These are phyloP conservation scores for Eristalis arbustorum DNA, from an alignment of 2,888 invertebrate species.

Conservation along the genomic window DNA sequence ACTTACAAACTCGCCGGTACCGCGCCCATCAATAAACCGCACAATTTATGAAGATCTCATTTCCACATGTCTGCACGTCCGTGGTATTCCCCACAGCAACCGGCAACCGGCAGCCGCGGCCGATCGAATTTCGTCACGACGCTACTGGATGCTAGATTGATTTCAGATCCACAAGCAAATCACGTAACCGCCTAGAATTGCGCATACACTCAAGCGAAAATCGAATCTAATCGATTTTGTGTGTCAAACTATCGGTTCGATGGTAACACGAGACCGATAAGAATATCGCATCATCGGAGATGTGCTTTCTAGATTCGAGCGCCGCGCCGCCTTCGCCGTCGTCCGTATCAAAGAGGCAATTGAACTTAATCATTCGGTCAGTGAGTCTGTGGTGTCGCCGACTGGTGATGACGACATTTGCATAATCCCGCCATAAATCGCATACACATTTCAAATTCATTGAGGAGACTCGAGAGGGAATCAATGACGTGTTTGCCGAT, in stretches of 20 bases:
- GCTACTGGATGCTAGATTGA: not conserved
- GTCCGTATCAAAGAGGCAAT: conserved; percentile 15
- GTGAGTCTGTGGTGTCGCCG: conserved; percentile 30
- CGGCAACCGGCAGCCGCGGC: not conserved
- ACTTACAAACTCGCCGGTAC: not conserved
- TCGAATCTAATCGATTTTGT: conserved; percentile 20
- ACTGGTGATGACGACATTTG: conserved; percentile 53
- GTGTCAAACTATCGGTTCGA: conserved; percentile 8
- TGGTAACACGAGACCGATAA: not conserved
- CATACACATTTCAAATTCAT: conserved; percentile 32
- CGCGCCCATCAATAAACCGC: not conserved
- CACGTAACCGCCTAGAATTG: conserved; percentile 30
- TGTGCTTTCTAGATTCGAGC: not conserved
- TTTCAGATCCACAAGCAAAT: conserved; percentile 23
- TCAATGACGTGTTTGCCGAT: conserved; percentile 16
- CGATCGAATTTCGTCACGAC: conserved; percentile 21
- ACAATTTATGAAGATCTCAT: conserved; percentile 5
- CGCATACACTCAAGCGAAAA: not conserved
- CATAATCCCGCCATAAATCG: conserved; percentile 55
- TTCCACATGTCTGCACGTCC: conserved; percentile 34
- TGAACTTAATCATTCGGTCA: conserved; percentile 43
- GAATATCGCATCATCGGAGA: not conserved
- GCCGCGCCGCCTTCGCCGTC: not conserved
- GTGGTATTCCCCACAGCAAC: conserved; percentile 9
- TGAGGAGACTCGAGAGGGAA: conserved; percentile 19